Base-by-base conservation (phyloP, 2,888 invertebrate genomes). In the Coenonympha glycerion region DNA sequence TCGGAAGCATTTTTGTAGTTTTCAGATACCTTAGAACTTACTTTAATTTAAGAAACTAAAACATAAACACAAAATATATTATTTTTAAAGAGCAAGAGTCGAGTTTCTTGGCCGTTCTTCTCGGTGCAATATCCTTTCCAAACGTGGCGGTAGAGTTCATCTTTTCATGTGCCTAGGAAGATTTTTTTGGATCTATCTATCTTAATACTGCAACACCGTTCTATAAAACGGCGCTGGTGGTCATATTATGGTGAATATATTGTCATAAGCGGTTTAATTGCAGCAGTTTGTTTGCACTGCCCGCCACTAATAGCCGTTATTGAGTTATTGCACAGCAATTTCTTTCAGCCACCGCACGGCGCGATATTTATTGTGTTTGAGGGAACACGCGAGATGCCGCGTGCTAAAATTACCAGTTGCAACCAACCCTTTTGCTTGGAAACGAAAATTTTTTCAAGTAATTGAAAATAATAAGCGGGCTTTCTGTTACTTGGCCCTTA, bases 241-340 rank as follows among this genome's bases (percentile, higher is more conserved):
- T 46, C 46, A n/a, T n/a, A n/a, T n/a, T n/a, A n/a, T n/a, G n/a
- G n/a, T n/a, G 16, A 37, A 36, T 28, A 46, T 18, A 37, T 73
- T 70, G 69, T 77, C 73, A 73, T 70, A 65, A 66, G 63, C 61
- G 52, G 62, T 71, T 68, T 72, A 70, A 76, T 74, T 71, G 64
- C 61, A 56, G 67, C 60, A 60, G 69, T 76, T 73, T 82, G 79
- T 84, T 84, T 82, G 80, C 75, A 73, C 76, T 76, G 76, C 69
- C 56, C 59, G 73, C 68, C 76, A 64, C 69, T 79, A 79, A 86
- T 84, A 60, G 65, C 54, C 50, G 76, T 64, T 74, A 72, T 73
- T 69, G 70, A 68, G 65, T 83, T 82, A 83, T 79, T 73, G 75
- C 78, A 65, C 69, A 60, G 73, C 68, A 83, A 83, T 82, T 81